Evolutionary conservation across 2,888 invertebrate species (phyloP), one percentile per base, ranked within the genome.

Genomic region (Lucinisca nassula): DNA sequence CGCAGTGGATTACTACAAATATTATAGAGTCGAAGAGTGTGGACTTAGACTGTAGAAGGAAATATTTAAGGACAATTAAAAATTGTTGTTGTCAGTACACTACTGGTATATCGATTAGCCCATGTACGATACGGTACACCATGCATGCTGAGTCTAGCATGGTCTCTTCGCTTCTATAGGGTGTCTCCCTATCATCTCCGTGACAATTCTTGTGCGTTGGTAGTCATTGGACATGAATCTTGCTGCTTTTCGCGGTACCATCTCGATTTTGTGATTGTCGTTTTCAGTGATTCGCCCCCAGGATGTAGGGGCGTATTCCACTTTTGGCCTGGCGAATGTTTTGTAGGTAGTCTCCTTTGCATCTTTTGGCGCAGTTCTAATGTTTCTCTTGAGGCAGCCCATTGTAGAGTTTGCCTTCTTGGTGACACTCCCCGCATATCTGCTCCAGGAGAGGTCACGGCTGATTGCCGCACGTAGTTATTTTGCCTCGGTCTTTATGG

Each of bases 281-380:
- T 32, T 3, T 32, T 67, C 67, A 4, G 32, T 67, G 8, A 14
- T 35, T 17, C 35, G 32, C 17, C 14, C 67, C 67, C 67, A 67
- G 35, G 32, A 35, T 67, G 67, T 35, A 35, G 67, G 3, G 35
- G 67, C 67, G 17, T 67, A 67, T 35, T 67, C 67, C 67, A 67
- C 32, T 67, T 35, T 67, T 17, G 35, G 35, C 1, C 32, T 3
- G 30, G 35, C 35, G 21, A 67, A 67, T 32, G 67, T 67, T 35
- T 67, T 67, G 67, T 67, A 67, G 67, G 67, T 35, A 67, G 67
- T 67, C 32, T 35, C 17, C 67, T 67, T 67, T 67, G 67, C 67
- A 67, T 32, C 67, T 67, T 67, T 10, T 17, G 67, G 35, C 35
- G 67, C 67, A 67, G 67, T 35, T 67, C 67, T 67, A 10, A 67